Evolutionary conservation across 2,113 vertebrate genomes (phyloP), one percentile per base, ranked within the genome.

Genomic region (Phoenicopterus ruber): DNA sequence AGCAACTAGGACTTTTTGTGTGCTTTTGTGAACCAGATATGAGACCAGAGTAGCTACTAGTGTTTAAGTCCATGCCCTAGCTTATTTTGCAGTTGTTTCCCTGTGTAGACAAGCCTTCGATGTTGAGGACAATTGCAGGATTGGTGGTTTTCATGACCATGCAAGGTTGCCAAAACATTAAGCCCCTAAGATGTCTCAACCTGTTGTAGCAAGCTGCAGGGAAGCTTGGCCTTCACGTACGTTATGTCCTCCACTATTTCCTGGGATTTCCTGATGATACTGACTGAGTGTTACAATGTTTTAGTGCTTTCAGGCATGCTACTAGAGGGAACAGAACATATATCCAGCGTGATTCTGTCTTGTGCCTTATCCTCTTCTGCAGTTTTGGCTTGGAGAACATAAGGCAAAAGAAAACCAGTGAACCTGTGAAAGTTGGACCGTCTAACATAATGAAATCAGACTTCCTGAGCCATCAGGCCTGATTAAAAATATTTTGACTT

Each of bases 271-370:
- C 28, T 74, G 47, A 11, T 24, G 34, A 20, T 38, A n/a, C 46
- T 31, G 47, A 15, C 16, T 26, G n/a, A n/a, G n/a, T n/a, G 59
- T 82, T 54, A 11, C 21, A 20, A 6, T 38, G 42, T 28, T 38
- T 52, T 21, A 14, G 58, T 50, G 65, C 22, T 90, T 79, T 88
- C 74, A 88, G 40, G 25, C 14, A 6, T 3, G n/a, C 18, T 55
- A 0, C 31, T 24, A 12, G 31, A 46, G 50, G 61, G 44, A 70
- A 40, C 19, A 49, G 50, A 24, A 21, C 1, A 0, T 38, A 1
- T 17, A 32, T 38, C 20, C 25, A 49, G 47, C 0, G 1, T 54
- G 26, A 21, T 66, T 78, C 22, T 85, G 59, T 10, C n/a, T 19
- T 34, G 28, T 50, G 65, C 55, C 46, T 78, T 50, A 18, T 19